Evolutionary conservation across 2,888 invertebrate species (phyloP), one percentile per base, ranked within the genome.

Genomic region (Trichopoda pennipes): DNA sequence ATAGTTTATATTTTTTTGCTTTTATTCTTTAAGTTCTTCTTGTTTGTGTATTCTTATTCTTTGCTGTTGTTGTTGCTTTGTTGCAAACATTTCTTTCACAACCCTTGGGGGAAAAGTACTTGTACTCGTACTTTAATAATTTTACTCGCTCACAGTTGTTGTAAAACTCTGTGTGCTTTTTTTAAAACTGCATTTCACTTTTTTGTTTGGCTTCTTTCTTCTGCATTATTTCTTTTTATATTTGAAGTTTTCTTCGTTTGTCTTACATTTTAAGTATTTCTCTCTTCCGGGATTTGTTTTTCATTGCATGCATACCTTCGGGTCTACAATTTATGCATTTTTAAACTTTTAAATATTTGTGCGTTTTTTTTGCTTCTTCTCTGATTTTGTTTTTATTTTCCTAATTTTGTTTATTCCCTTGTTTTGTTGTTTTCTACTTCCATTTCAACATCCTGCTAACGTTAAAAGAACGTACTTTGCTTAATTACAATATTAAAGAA

Each of bases 31-130:
- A 12, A 12, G 2, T 38, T 12, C 32, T 21, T 8, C 38, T 23
- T 17, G n/a, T 16, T 4, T 58, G 51, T 69, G 28, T 10, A 56
- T 49, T 49, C 28, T 28, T 28, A 3, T 28, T 4, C 28, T 56
- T 51, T 63, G 35, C 44, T 63, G 14, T n/a, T 44, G n/a, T 44
- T 49, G n/a, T n/a, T n/a, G n/a, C n/a, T 49, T 49, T 28, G 10
- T 44, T 49, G 17, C 55, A 55, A 49, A 23, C 68, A 44, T 61
- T 69, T 60, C 61, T 28, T 60, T 14, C 7, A 58, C 49, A 56
- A 72, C 60, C 55, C 58, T 78, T 56, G 53, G 72, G 66, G 60
- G 17, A 47, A 68, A 55, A 73, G 23, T 68, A 55, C 55, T 63
- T 77, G 28, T 63, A 2, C 38, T 2, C 7, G 28, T 28, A 28